These are phyloP conservation scores for Coleophora flavipennella DNA, from an alignment of 2,888 invertebrate species.

Conservation along the genomic window DNA sequence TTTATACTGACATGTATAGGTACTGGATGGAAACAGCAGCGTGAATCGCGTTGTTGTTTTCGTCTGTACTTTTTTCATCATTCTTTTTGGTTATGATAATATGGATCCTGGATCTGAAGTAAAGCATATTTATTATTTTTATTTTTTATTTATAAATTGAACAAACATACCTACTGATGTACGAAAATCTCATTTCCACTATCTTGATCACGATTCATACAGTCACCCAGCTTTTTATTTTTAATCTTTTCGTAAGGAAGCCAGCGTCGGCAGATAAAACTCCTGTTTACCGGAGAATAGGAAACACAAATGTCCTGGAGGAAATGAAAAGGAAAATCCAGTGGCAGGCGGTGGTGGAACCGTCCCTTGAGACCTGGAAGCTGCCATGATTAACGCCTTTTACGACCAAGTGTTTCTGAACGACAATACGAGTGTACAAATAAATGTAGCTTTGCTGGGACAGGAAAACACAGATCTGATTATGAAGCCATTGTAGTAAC, in stretches of 20 bases:
- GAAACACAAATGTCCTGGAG: slow-evolving; percentile 47
- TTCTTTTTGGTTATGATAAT: too few relatives aligned
- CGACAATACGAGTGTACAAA: neutral
- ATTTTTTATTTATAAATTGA: too few relatives aligned
- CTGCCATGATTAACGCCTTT: slow-evolving; percentile 47
- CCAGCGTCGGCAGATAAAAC: slow-evolving; percentile 36
- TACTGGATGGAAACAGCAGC: too few relatives aligned
- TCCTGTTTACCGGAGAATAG: slow-evolving; percentile 32
- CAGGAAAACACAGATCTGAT: too few relatives aligned
- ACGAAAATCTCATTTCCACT: neutral
- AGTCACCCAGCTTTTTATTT: neutral
- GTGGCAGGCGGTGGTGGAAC: slow-evolving; percentile 20
- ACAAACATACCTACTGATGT: neutral
- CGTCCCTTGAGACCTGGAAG: slow-evolving; percentile 20
- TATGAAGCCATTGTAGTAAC: too few relatives aligned
- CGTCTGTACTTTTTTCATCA: too few relatives aligned
- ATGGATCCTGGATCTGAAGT: too few relatives aligned
- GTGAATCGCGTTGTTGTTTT: too few relatives aligned
- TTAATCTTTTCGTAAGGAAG: neutral
- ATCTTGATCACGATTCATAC: neutral
- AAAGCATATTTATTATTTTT: too few relatives aligned
- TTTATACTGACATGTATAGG: too few relatives aligned
- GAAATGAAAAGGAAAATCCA: slow-evolving; percentile 47
- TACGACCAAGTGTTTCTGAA: slow-evolving; percentile 21
- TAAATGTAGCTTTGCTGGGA: neutral